These are phyloP conservation scores for Acanthiza pusilla DNA, from an alignment of 2,797 vertebrate species.

Conservation along the genomic window DNA sequence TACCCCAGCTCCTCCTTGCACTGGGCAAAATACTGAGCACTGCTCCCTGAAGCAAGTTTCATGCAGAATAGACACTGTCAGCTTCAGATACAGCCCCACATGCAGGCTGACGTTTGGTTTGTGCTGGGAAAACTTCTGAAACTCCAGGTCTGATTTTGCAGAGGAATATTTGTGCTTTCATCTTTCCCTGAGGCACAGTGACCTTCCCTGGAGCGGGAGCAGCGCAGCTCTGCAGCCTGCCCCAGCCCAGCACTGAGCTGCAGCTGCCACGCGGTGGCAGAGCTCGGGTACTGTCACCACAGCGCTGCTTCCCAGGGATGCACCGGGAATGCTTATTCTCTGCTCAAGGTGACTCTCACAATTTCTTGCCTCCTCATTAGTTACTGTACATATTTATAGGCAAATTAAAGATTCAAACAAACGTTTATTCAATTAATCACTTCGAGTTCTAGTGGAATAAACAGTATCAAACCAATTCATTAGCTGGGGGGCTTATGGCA, in stretches of 20 bases:
- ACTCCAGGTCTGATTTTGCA: background rate
- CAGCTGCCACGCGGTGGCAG: slow-evolving; percentile 53
- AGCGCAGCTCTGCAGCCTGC: background rate
- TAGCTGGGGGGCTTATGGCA: background rate
- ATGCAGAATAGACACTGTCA: background rate
- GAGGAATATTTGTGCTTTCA: background rate
- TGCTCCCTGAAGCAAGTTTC: background rate
- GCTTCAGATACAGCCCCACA: background rate
- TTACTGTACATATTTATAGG: slow-evolving; percentile 19
- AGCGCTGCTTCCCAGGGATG: background rate
- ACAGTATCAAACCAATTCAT: slow-evolving; percentile 1
- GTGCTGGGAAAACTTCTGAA: background rate
- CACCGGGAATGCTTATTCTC: background rate
- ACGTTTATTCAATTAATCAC: slow-evolving; percentile 24
- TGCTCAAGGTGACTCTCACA: slow-evolving; percentile 58
- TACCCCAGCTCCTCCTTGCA: background rate
- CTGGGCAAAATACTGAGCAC: background rate
- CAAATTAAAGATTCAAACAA: slow-evolving; percentile 31
- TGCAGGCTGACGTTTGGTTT: background rate
- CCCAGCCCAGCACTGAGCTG: background rate
- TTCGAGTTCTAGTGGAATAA: slow-evolving; percentile 12
- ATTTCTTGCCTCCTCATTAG: slow-evolving; percentile 10
- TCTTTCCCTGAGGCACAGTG: background rate
- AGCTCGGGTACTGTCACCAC: background rate
- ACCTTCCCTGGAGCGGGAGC: background rate